Percentiles rank a stretch among this genome's conserved stretches.
These are phyloP conservation scores for Crocuta crocuta DNA, from an alignment of 2,113 vertebrate genomes.

Conservation along the genomic window DNA sequence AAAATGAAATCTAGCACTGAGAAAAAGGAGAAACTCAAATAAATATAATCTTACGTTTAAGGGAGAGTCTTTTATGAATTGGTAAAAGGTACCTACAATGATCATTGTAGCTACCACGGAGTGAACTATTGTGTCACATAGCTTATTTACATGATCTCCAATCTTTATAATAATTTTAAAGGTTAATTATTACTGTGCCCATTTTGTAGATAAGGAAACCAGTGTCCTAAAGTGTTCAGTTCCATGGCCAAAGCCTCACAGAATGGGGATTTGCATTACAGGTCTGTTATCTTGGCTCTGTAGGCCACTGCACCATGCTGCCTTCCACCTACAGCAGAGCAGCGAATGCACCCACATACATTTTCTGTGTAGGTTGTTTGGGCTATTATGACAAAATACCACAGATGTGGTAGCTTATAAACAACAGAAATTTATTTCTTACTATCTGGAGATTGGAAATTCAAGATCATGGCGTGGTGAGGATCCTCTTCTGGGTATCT, in stretches of 20 bases:
- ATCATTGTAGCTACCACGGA: background rate
- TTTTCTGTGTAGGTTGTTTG: background rate
- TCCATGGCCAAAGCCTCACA: background rate
- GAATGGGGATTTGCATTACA: background rate
- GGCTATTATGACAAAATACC: background rate
- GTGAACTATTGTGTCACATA: background rate
- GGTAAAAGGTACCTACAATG: background rate
- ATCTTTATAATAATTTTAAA: background rate
- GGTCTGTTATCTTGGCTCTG: background rate
- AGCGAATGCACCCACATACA: background rate
- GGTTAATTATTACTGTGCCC: background rate
- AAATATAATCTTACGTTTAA: background rate
- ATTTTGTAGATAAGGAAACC: background rate
- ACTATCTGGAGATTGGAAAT: background rate
- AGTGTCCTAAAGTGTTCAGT: background rate
- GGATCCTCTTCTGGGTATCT: background rate
- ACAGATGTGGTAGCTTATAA: background rate
- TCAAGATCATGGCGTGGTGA: background rate
- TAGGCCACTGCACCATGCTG: background rate
- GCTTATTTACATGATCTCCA: background rate
- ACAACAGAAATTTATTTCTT: background rate
- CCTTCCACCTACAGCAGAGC: background rate
- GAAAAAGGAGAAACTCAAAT: constrained; percentile 13
- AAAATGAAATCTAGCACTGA: background rate
- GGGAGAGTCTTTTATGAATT: background rate